phyloP scores from a whole-genome alignment of 2,797 vertebrate species.

The Vespertilio murinus region DNA sequence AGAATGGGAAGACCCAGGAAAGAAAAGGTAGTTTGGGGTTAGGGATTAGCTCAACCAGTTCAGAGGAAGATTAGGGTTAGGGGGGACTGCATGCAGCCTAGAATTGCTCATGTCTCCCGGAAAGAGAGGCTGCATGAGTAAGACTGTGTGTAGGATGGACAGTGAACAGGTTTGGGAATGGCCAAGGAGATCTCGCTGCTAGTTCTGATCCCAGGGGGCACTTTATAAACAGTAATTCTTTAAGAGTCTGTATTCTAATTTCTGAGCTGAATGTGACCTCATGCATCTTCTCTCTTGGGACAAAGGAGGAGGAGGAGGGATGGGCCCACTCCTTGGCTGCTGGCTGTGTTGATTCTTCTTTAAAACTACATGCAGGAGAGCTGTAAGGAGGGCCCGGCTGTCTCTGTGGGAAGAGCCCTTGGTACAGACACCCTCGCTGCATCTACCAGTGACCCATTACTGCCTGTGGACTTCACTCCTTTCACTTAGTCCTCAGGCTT shows the following conservation, averaged over 20 bases:
- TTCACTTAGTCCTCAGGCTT: neutral
- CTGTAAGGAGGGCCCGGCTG: neutral
- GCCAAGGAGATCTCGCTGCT: neutral
- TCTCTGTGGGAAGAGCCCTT: neutral
- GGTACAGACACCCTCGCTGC: neutral
- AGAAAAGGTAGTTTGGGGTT: neutral
- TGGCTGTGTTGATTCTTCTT: neutral
- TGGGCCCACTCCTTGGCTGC: neutral
- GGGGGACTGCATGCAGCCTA: neutral
- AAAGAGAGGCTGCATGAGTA: neutral
- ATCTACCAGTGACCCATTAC: neutral
- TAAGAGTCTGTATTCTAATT: neutral
- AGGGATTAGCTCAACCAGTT: neutral
- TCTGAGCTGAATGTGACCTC: neutral
- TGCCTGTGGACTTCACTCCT: neutral
- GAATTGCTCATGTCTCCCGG: neutral
- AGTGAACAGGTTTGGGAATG: neutral
- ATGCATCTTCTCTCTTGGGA: neutral
- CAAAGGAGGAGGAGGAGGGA: too few species aligned
- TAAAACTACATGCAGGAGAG: neutral
- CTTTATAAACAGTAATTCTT: neutral
- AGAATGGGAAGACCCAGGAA: neutral
- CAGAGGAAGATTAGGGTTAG: neutral
- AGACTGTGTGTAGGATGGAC: neutral
- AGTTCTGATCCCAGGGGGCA: neutral